These are phyloP conservation scores for Melieria omissa DNA, from an alignment of 2,888 invertebrate genomes.

Conservation along the genomic window DNA sequence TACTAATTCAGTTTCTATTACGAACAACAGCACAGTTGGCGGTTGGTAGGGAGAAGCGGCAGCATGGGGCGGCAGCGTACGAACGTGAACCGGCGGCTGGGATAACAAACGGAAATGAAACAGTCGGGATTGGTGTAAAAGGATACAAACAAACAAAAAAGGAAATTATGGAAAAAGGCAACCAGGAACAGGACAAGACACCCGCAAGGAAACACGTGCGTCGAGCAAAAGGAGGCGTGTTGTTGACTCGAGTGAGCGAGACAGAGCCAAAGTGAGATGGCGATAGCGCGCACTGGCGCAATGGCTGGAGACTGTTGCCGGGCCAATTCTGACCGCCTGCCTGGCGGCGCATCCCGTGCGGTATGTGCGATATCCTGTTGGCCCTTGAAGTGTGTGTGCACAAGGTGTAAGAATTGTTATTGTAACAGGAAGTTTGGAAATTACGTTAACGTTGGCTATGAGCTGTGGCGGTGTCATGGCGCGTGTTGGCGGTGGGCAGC, in stretches of 20 bases:
- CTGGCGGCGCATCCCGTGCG: slow-evolving; percentile 43
- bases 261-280: slow-evolving; percentile 23
- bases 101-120: slow-evolving; percentile 52
- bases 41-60: background rate
- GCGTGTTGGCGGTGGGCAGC: slow-evolving; percentile 7
- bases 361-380: slow-evolving; percentile 51
- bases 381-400: slow-evolving; percentile 38
- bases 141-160: slow-evolving; percentile 20
- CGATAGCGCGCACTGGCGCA: slow-evolving; percentile 1
- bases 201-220: slow-evolving; percentile 54
- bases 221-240: slow-evolving; percentile 43
- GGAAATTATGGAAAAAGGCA: slow-evolving; percentile 1
- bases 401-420: slow-evolving; percentile 30
- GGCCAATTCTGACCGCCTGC: slow-evolving; percentile 39
- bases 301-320: slow-evolving; percentile 12
- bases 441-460: slow-evolving; percentile 23
- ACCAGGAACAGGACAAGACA: slow-evolving; percentile 32
- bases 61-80: no score
- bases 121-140: slow-evolving; percentile 46
- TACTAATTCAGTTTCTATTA: slow-evolving; percentile 43
- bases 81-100: no score
- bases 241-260: slow-evolving; percentile 20
- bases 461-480: background rate
- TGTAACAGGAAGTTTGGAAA: slow-evolving; percentile 29
- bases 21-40: slow-evolving; percentile 42